Base-by-base conservation (phyloP, 1,140 invertebrate genomes). In the Sinonovacula constricta region DNA sequence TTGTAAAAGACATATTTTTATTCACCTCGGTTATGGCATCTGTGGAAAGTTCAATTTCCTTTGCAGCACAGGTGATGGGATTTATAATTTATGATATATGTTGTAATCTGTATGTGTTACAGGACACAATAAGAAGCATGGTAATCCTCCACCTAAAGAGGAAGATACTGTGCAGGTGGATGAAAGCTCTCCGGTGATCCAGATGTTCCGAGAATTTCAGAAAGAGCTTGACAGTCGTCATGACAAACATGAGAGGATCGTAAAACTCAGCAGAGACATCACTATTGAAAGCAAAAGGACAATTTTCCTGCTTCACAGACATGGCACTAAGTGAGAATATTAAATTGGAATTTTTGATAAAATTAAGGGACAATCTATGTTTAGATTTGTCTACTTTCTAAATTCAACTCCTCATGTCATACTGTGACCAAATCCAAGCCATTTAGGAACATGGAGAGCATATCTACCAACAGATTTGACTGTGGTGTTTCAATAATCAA, bases 211-310 rank as follows among this genome's bases (percentile, higher is more conserved):
- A 75, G 80, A 88, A 4, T 95, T 94, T 83, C 93, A 95, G 7
- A 74, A 84, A 2, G 94, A 95, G 84, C 91, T 98, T 7, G 96
- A 96, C 84, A 90, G 92, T 0, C 95, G 95, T 81, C 95, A 98
- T 87, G 96, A 98, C 89, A 93, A 95, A 83, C 94, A 95, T 88
- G 97, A 98, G 88, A 92, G 95, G 71, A 93, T 98, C 15, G 93
- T 97, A 0, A 97, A 97, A 91, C 89, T 95, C 0, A 95, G 95
- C 76, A 91, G 97, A 56, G 97, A 98, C 89, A 94, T 97, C n/a
- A 97, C 96, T 1, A 97, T 97, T 80, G 96, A 97, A 86, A 96
- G 96, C 78, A 98, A 98, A 88, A 92, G 96, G 79, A 94, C 96
- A 18, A 98, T 98, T 72, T 97, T 97, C 88, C 90, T 96, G 22